Evolutionary conservation across 2,113 vertebrate genomes (phyloP), one percentile per base, ranked within the genome.

Genomic region (Pyxicephalus adspersus): DNA sequence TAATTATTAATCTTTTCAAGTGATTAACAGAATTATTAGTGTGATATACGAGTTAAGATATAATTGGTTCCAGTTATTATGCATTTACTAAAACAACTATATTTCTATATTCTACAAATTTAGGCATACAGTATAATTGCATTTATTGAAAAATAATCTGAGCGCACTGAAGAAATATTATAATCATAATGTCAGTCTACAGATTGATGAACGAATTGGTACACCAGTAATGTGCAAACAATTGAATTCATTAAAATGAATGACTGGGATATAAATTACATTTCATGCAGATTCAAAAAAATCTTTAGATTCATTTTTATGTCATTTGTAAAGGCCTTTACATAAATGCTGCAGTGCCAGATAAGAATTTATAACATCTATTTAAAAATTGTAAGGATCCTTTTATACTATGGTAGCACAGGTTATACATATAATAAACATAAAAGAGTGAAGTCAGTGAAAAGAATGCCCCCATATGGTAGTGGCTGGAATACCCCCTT

Each of bases 191-290:
- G 38, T 38, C 8, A 38, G 11, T 13, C 5, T 13, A 64, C 23
- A 17, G 6, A 17, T 4, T 57, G n/a, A 61, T 50, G 31, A 76
- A 28, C 0, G 34, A 20, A 51, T 64, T 76, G 61, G 57, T 63
- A 18, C 25, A 61, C 2, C 45, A 51, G 58, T 23, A 26, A 38
- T 51, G 23, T 51, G 17, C 38, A 23, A 45, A 63, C 2, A 23
- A 4, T 45, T 75, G 16, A 19, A 4, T 50, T 76, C 23, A 76
- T 51, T 50, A 64, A 76, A 64, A 64, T 51, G 31, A 63, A 76
- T 74, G 29, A 58, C 52, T 1, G 16, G 25, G 55, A 60, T 4
- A 16, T 61, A 50, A 76, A 76, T 76, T 23, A 60, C 34, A 63
- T 16, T 23, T 76, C 26, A 63, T 17, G 28, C 23, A 74, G 54